phyloP scores from a whole-genome alignment of 2,888 invertebrate species.

The Osmoderma eremita region DNA sequence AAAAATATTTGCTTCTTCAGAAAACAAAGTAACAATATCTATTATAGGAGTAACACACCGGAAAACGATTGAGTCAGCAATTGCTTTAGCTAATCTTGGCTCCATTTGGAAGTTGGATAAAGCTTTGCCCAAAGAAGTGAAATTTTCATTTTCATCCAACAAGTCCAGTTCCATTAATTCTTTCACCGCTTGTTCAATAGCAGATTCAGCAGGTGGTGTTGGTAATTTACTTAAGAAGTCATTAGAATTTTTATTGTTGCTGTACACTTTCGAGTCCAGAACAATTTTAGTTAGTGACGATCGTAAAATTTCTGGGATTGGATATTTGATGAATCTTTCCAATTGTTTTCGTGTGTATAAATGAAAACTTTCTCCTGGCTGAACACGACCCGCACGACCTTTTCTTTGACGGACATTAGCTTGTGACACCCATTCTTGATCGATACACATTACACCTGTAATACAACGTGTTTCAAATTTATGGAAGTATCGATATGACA shows the following conservation, averaged over 20 bases:
- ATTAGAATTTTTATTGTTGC: constrained; percentile 67
- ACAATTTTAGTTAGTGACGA: constrained; percentile 67
- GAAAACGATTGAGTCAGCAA: constrained; percentile 70
- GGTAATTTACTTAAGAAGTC: constrained; percentile 71
- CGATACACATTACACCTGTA: constrained; percentile 63
- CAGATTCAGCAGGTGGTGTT: constrained; percentile 68
- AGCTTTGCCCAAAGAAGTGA: constrained; percentile 72
- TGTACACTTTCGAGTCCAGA: constrained; percentile 71
- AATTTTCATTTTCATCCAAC: constrained; percentile 68
- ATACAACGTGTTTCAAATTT: constrained; percentile 19
- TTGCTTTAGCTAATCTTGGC: constrained; percentile 70
- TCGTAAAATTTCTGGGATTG: constrained; percentile 73
- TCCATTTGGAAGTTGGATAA: constrained; percentile 67
- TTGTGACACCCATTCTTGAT: constrained; percentile 71
- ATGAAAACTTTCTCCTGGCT: constrained; percentile 70
- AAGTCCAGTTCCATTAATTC: constrained; percentile 70
- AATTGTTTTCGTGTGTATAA: constrained; percentile 67
- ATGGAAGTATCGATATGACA: background rate
- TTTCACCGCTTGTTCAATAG: constrained; percentile 68
- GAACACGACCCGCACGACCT: constrained; percentile 76
- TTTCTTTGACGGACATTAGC: constrained; percentile 73
- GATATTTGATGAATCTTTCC: constrained; percentile 65
- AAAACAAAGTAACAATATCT: constrained; percentile 64
- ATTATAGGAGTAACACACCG: constrained; percentile 67
- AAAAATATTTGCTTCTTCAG: constrained; percentile 68